Evolutionary conservation across 2,888 invertebrate genomes (phyloP).

Genomic region (Leptinotarsa juncta): DNA sequence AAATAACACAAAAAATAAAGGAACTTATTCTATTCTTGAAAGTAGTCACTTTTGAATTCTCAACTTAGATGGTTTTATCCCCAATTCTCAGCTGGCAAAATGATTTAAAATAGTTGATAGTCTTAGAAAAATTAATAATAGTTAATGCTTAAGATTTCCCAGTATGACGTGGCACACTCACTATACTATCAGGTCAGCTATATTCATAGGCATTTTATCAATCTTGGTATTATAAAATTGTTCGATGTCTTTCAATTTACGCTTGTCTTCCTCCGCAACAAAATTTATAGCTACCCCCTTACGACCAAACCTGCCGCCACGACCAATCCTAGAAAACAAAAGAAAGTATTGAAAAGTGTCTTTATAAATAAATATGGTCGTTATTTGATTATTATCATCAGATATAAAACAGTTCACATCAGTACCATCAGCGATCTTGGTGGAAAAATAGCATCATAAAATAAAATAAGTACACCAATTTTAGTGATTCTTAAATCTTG

Average conservation of each 20-base stretch:
- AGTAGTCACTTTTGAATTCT: too few relatives aligned
- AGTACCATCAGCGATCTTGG: constrained; percentile 54
- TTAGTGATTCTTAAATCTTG: too few relatives aligned
- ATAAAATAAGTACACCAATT: neutral
- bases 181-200: constrained; percentile 90
- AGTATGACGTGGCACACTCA: constrained; percentile 65
- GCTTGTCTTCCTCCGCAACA: constrained; percentile 94
- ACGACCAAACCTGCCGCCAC: constrained; percentile 99
- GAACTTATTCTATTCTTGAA: too few relatives aligned
- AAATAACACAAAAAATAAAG: too few relatives aligned
- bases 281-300: constrained; percentile 92
- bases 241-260: constrained; percentile 97
- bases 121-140: constrained; percentile 63
- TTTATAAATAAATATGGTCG: neutral
- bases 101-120: constrained; percentile 55
- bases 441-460: constrained; percentile 47
- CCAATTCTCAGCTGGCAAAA: too few relatives aligned
- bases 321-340: constrained; percentile 86
- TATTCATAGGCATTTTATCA: constrained; percentile 99
- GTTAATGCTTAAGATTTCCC: constrained; percentile 69
- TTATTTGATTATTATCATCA: constrained; percentile 25
- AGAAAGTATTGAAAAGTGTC: constrained; percentile 17
- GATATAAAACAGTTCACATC: constrained; percentile 40
- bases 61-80: too few relatives aligned
- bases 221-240: constrained; percentile 97